Conservation (phyloP, 1,140 invertebrate species). For the Uloborus diversus region DNA sequence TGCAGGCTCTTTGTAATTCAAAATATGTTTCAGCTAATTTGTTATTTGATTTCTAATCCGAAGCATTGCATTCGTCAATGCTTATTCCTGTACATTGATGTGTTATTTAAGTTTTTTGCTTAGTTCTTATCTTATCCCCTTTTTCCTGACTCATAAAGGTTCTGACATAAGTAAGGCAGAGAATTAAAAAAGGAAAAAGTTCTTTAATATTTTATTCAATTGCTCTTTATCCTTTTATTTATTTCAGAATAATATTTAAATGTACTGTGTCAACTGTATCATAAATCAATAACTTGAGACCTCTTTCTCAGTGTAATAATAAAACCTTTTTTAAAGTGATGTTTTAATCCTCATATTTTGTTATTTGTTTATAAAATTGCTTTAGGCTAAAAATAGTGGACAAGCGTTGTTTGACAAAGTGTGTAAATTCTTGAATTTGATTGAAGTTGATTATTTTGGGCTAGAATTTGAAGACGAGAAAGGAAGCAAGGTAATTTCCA, state of each 20-base stretch:
- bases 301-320: neutral
- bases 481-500: slow-evolving; percentile 84
- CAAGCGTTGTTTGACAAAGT: slow-evolving; percentile 95
- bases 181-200: neutral
- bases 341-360: neutral
- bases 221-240: neutral
- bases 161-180: too few relatives aligned
- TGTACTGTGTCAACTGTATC: neutral
- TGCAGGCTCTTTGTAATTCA: too few relatives aligned
- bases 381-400: slow-evolving; percentile 91
- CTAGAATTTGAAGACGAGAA: slow-evolving; percentile 90
- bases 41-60: too few relatives aligned
- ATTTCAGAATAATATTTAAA: neutral
- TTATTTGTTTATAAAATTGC: neutral
- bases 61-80: too few relatives aligned
- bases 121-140: too few relatives aligned
- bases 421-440: slow-evolving; percentile 90
- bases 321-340: neutral
- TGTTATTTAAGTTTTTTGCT: too few relatives aligned
- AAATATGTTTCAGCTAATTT: too few relatives aligned
- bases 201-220: neutral
- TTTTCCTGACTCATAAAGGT: too few relatives aligned
- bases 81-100: too few relatives aligned
- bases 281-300: neutral
- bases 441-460: slow-evolving; percentile 98